These are phyloP conservation scores for Sebastes glaucus DNA, from an alignment of 2,797 vertebrate species.

Conservation along the genomic window DNA sequence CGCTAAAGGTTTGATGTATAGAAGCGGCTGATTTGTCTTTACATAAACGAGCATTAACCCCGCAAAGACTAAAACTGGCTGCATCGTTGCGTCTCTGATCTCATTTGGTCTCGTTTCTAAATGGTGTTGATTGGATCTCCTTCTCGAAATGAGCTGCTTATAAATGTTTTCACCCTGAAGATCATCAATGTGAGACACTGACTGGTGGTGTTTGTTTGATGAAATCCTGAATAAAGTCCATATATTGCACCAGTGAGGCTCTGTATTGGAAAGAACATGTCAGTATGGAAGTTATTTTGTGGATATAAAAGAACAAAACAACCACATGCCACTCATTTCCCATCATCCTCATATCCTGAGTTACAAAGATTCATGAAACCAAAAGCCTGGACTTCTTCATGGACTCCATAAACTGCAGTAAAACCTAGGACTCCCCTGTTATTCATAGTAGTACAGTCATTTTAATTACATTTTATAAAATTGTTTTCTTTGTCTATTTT, in stretches of 20 bases:
- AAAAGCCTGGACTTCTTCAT: not conserved
- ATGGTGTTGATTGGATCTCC: conserved; percentile 18
- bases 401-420: not conserved
- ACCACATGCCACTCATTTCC: not conserved
- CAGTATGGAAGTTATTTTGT: not conserved
- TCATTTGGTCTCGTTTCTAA: conserved; percentile 22
- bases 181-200: not conserved
- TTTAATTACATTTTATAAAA: not conserved
- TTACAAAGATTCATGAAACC: not conserved
- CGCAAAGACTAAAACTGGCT: not conserved
- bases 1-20: conserved; percentile 9
- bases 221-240: not conserved
- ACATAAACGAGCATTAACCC: not conserved
- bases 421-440: not conserved
- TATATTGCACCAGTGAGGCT: not conserved
- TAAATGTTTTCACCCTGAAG: conserved; percentile 5
- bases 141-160: conserved; percentile 18
- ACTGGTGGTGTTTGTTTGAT: not conserved
- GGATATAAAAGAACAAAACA: not conserved
- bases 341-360: not conserved
- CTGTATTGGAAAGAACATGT: not conserved
- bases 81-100: not conserved
- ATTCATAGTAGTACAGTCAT: not conserved
- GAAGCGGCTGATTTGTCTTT: conserved; percentile 17
- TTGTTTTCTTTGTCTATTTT: not conserved